phyloP scores from a whole-genome alignment of 2,113 vertebrate genomes.

The Percina caprodes region DNA sequence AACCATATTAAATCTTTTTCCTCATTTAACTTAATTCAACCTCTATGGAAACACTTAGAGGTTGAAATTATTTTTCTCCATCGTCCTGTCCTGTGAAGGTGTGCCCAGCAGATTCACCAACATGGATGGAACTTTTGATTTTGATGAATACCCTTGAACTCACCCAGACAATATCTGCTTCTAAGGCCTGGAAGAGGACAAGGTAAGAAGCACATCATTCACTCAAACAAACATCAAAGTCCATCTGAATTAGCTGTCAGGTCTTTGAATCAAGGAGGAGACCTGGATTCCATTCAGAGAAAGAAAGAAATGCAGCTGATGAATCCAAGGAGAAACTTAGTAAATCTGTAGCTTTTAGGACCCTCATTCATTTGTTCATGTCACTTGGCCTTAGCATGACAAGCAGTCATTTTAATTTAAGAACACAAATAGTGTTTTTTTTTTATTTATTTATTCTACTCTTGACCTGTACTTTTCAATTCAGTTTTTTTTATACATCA shows the following conservation, averaged over 20 bases:
- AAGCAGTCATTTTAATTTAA: not conserved
- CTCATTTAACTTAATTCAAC: not conserved
- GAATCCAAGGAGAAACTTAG: conserved; percentile 1
- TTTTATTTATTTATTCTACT: not conserved
- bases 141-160: conserved; percentile 25
- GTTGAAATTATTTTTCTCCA: not conserved
- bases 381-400: not conserved
- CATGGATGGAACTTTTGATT: conserved; percentile 3
- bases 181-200: conserved; percentile 1
- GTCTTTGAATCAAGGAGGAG: conserved; percentile 36
- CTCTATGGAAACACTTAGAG: not conserved
- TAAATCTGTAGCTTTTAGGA: conserved; percentile 7
- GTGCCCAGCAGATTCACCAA: not conserved
- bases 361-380: not conserved
- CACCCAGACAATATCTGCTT: conserved; percentile 1
- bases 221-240: conserved; percentile 14
- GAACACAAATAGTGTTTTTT: not conserved
- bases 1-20: not conserved
- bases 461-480: not conserved
- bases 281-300: conserved; percentile 22
- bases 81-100: conserved; percentile 12
- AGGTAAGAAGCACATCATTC: conserved; percentile 12
- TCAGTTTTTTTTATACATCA: not conserved
- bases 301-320: conserved; percentile 9
- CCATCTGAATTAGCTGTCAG: conserved; percentile 18